Conservation (phyloP, 92 coral and sea anemone species). For the Paragorgia papillata region DNA sequence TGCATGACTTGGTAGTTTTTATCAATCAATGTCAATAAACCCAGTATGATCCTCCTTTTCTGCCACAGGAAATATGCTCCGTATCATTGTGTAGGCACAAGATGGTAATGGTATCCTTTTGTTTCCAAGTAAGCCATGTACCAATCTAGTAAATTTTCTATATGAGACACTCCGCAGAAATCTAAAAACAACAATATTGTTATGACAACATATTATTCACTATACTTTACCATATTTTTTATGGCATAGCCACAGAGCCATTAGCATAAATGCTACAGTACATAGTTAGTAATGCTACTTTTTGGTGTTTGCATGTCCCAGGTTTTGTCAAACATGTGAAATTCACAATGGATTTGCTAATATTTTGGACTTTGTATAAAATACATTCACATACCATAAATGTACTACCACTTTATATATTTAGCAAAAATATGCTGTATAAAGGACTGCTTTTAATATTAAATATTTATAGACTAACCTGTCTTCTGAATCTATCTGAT, state of each 20-base stretch:
- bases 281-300: too few relatives aligned
- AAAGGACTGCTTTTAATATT: background rate
- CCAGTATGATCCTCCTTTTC: conserved; percentile 3
- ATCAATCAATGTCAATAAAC: background rate
- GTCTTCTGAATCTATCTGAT: conserved; percentile 60
- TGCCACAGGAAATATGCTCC: conserved; percentile 39
- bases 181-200: background rate
- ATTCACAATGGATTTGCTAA: too few relatives aligned
- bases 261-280: too few relatives aligned
- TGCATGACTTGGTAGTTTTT: background rate
- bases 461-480: conserved; percentile 20
- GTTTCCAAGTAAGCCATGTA: conserved; percentile 58
- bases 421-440: background rate
- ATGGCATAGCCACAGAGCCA: too few relatives aligned
- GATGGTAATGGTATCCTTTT: conserved; percentile 43
- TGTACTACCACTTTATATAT: too few relatives aligned
- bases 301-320: too few relatives aligned
- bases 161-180: conserved; percentile 54
- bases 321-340: too few relatives aligned
- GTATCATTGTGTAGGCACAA: conserved; percentile 54
- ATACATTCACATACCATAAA: too few relatives aligned
- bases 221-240: too few relatives aligned
- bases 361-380: too few relatives aligned
- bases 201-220: too few relatives aligned
- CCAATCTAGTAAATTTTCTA: conserved; percentile 58